These are phyloP conservation scores for Desmophyllum pertusum DNA, from an alignment of 92 coral and sea anemone genomes.

Conservation along the genomic window DNA sequence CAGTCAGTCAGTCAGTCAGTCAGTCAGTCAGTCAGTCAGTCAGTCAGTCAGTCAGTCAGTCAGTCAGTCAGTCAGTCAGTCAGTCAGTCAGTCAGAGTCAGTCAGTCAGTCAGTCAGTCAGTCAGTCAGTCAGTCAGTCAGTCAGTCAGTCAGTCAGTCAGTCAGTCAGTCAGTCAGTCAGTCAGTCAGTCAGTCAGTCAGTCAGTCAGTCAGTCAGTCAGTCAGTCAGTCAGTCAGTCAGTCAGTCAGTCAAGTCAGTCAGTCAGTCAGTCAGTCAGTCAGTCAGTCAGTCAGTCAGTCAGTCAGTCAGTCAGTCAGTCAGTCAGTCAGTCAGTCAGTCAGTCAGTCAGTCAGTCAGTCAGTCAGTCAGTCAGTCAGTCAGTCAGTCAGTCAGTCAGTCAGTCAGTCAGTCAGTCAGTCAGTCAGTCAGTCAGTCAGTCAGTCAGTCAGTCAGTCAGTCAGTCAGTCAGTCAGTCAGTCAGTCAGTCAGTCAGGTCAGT, in stretches of 20 bases:
- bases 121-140: too few relatives aligned
- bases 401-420: neutral
- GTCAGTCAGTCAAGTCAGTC: too few relatives aligned
- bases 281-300: too few relatives aligned
- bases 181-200: neutral
- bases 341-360: too few relatives aligned
- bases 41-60: neutral
- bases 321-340: too few relatives aligned
- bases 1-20: neutral
- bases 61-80: neutral
- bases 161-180: constrained; percentile 1
- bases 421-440: too few relatives aligned
- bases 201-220: too few relatives aligned
- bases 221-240: too few relatives aligned
- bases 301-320: too few relatives aligned
- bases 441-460: neutral
- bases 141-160: neutral
- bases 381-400: neutral
- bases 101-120: neutral
- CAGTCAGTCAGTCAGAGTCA: neutral
- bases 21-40: neutral
- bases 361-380: too few relatives aligned
- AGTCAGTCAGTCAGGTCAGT: neutral
- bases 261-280: too few relatives aligned
- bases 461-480: neutral